Base-by-base conservation (phyloP, 1,140 invertebrate genomes). In the Mamestra configurata region DNA sequence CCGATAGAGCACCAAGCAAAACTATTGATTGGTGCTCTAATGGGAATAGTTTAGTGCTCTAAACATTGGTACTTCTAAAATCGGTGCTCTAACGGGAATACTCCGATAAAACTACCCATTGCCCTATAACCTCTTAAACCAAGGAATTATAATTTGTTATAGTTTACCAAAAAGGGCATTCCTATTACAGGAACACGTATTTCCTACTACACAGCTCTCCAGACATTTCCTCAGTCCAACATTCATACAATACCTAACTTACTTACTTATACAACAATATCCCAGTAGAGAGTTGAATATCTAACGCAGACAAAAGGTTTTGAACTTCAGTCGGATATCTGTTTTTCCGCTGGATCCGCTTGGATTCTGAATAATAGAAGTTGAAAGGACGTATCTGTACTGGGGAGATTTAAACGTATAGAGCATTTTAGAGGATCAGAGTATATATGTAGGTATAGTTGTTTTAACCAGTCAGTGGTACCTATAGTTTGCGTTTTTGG, bases 361-460 rank as follows among this genome's bases (percentile, higher is more conserved):
- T 64, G 31, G 37, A 55, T 51, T 31, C 24, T 80, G 79, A 80
- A 80, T 80, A 80, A 80, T 80, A 76, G 53, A 80, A 70, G 66
- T 49, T 75, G 31, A 68, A 71, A 59, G 35, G 51, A 71, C 66
- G 13, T n/a, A 6, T 11, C 31, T 55, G 18, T 22, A 64, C 13
- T 2, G 15, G 11, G 1, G 22, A 49, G 37, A 61, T 76, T 76
- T 76, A 46, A 24, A 22, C 40, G 40, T 20, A 27, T 27, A 27
- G 24, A 24, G 11, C 22, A 13, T 57, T 27, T 57, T 57, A 27
- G 4, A 55, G 22, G 53, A 13, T 57, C 22, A 5, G 13, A 24
- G 53, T 55, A 13, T 55, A n/a, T 24, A n/a, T n/a, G 46, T n/a
- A 49, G 1, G 27, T 49, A 5, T n/a, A n/a, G 46, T 49, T 49